These are phyloP conservation scores for Coenobita brevimanus DNA, from an alignment of 1,140 invertebrate genomes.

Conservation along the genomic window DNA sequence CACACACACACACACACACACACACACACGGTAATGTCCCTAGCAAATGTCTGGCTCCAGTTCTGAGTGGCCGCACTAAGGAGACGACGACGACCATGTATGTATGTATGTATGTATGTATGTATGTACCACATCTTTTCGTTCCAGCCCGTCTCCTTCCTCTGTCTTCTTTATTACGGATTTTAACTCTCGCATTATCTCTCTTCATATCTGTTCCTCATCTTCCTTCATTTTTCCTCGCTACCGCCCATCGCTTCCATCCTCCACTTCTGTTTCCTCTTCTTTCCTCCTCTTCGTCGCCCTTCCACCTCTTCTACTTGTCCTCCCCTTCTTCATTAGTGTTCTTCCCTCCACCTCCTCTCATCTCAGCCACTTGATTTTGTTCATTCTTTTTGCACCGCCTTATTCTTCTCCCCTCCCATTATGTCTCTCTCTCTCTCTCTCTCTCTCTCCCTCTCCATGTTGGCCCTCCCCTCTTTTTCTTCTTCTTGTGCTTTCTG, in stretches of 20 bases:
- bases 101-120: too few relatives aligned
- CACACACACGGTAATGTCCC: too few relatives aligned
- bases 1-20: too few relatives aligned
- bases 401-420: not conserved
- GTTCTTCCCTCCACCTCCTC: not conserved
- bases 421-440: conserved; percentile 11
- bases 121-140: too few relatives aligned
- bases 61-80: too few relatives aligned
- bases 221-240: not conserved
- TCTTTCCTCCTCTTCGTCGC: not conserved
- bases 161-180: not conserved
- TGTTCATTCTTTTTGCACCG: not conserved
- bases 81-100: too few relatives aligned
- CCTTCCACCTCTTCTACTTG: not conserved
- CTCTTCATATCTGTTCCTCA: not conserved
- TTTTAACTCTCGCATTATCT: not conserved
- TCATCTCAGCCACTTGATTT: not conserved
- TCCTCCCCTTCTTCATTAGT: not conserved
- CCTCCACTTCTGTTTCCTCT: not conserved
- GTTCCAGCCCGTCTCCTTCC: too few relatives aligned
- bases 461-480: not conserved
- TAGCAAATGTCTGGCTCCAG: too few relatives aligned
- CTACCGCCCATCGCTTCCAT: too few relatives aligned
- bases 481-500: not conserved
- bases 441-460: conserved; percentile 10